Evolutionary conservation across 1,140 invertebrate species (phyloP).

Genomic region (Neotoxoptera formosana): DNA sequence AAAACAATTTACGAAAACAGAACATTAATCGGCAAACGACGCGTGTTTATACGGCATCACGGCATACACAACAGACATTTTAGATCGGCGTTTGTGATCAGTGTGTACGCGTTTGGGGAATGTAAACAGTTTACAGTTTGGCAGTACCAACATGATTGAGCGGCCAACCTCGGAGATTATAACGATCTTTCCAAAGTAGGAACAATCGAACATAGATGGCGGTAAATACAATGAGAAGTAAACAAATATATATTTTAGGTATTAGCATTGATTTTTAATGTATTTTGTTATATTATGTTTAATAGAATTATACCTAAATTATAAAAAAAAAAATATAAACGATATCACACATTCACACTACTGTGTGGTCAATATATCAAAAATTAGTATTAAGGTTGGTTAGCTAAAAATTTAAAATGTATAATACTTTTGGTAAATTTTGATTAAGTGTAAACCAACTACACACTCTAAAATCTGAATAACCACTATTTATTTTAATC

Average conservation of each 20-base stretch:
- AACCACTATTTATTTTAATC: neutral
- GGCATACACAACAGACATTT: conserved; percentile 54
- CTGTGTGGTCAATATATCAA: neutral
- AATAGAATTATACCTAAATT: neutral
- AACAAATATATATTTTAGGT: too few relatives aligned
- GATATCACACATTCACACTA: neutral
- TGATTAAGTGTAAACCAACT: neutral
- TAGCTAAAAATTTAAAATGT: neutral
- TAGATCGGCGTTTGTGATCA: conserved; percentile 50
- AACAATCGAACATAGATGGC: neutral
- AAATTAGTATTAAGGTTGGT: neutral
- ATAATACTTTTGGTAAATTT: neutral
- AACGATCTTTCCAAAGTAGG: too few relatives aligned
- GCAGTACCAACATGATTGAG: conserved; percentile 27
- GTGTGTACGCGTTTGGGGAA: conserved; percentile 39
- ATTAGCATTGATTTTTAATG: too few relatives aligned
- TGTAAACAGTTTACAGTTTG: conserved; percentile 31
- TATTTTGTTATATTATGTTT: too few relatives aligned
- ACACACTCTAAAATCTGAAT: neutral
- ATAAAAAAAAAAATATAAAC: neutral
- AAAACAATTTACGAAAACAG: neutral
- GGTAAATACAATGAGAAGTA: neutral
- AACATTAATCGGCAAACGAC: conserved; percentile 45
- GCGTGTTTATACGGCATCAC: conserved; percentile 46
- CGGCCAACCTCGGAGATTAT: neutral